Evolutionary conservation across 2,113 vertebrate genomes (phyloP), one percentile per base, ranked within the genome.

Genomic region (Thymallus thymallus): DNA sequence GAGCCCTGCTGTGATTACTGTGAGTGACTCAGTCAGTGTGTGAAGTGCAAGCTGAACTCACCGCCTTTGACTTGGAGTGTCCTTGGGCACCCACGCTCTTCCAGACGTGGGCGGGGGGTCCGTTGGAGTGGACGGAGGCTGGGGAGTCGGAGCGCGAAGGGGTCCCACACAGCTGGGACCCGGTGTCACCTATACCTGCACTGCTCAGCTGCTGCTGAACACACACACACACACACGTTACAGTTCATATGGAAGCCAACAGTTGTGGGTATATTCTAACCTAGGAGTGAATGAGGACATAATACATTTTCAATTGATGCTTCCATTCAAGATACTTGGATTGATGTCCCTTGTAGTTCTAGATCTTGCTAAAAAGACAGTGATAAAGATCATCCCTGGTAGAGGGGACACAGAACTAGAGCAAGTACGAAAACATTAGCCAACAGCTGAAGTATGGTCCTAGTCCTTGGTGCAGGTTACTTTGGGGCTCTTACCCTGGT

Each of bases 401-500:
- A 16, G 16, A 64, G 62, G 7, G 12, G 14, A 64, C 9, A 41
- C 35, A 41, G 20, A 61, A 13, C 12, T n/a, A 61, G 20, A 23
- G n/a, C 48, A 23, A 63, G 3, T 26, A 63, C 26, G 23, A 12
- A 41, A 9, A 41, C 35, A 41, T 41, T 41, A 10, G 35, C 12
- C 24, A 26, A 20, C 63, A 20, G 24, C 13, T 24, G 13, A 4
- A 35, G 35, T 41, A 10, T 30, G 26, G 29, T 30, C 14, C 29
- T n/a, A 66, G 35, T 41, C 35, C 35, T 41, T 41, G 35, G 35
- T 14, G 64, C 4, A 16, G 1, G 10, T 26, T 72, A 13, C 18
- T 24, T 58, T 51, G n/a, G 29, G 0, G 6, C 5, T 55, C 82
- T 84, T 77, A 95, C 94, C 89, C 88, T 79, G 22, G 26, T 87